Evolutionary conservation across 2,113 vertebrate species (phyloP), one percentile per base, ranked within the genome.

Genomic region (Pseudopodoces humilis): DNA sequence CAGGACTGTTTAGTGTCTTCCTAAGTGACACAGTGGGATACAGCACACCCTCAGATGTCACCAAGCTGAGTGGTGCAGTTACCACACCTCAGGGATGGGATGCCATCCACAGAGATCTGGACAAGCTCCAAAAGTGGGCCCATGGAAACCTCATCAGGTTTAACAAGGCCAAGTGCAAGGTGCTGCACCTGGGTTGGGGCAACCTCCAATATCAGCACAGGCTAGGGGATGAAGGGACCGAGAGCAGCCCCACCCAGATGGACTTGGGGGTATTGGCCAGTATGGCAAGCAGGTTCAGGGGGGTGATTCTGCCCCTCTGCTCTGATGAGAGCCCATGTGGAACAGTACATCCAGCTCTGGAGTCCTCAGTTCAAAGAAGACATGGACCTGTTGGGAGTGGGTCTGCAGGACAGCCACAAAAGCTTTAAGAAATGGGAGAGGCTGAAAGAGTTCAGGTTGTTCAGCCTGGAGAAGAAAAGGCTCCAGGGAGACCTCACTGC

Each of bases 11-110:
- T 6, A 33, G 2, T 15, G 31, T 28, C 28, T 70, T 86, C 15
- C 1, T 37, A 37, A 37, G 1, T 18, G 43, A 49, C 43, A 64
- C 0, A n/a, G 35, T 13, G 20, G 44, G 39, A 80, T 39, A 0
- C 0, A 77, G 69, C 1, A 2, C 10, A 65, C 9, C 27, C 27
- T 62, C 59, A 80, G 58, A 21, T 53, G 13, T 27, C 78, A 65
- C 24, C 41, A 62, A 65, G 31, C 46, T 74, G 68, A 55, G 25
- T 9, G 16, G 37, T 21, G 27, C 2, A 1, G 24, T 7, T 44
- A 31, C 58, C 10, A 25, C 0, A 3, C 15, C 21, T 69, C 64
- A 87, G 46, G 23, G n/a, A 62, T 0, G 1, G n/a, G 50, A 70
- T 69, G 60, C 35, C 35, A 35, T 33, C 18, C 77, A 81, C 3